Percentiles rank a stretch among this genome's conserved stretches.
Evolutionary conservation across 2,888 invertebrate species (phyloP).

Genomic region (Agapostemon virescens): DNA sequence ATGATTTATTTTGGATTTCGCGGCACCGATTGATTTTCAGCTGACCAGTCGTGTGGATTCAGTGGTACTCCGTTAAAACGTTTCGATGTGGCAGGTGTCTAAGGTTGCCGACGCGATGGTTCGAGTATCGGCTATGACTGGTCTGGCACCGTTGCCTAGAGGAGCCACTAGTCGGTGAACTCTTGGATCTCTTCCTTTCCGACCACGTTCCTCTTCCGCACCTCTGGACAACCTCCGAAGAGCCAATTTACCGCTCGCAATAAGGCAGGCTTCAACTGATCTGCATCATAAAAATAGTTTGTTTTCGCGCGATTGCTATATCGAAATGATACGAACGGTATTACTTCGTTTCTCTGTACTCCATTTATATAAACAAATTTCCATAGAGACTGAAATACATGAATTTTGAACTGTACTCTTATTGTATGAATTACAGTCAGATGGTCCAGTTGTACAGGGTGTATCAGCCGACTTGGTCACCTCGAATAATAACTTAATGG

Average conservation of each 20-base stretch:
- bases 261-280: slow-evolving; percentile 65
- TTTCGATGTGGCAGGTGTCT: slow-evolving; percentile 36
- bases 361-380: background rate
- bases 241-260: slow-evolving; percentile 69
- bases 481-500: too few relatives aligned
- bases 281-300: slow-evolving; percentile 52
- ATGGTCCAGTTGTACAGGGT: too few relatives aligned
- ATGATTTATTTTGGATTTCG: slow-evolving; percentile 12
- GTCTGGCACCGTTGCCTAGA: slow-evolving; percentile 21
- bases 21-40: background rate
- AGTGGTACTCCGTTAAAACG: background rate
- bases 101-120: slow-evolving; percentile 45
- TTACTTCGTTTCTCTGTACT: background rate
- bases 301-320: background rate
- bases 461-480: too few relatives aligned
- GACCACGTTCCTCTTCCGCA: slow-evolving; percentile 46
- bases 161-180: slow-evolving; percentile 59
- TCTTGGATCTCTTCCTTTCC: slow-evolving; percentile 63
- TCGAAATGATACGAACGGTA: background rate
- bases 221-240: slow-evolving; percentile 70
- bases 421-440: too few relatives aligned
- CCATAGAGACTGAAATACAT: background rate
- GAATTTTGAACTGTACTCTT: too few relatives aligned
- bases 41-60: background rate
- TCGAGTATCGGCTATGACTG: background rate